Evolutionary conservation across 2,113 vertebrate genomes (phyloP).

Genomic region (Odocoileus virginianus): DNA sequence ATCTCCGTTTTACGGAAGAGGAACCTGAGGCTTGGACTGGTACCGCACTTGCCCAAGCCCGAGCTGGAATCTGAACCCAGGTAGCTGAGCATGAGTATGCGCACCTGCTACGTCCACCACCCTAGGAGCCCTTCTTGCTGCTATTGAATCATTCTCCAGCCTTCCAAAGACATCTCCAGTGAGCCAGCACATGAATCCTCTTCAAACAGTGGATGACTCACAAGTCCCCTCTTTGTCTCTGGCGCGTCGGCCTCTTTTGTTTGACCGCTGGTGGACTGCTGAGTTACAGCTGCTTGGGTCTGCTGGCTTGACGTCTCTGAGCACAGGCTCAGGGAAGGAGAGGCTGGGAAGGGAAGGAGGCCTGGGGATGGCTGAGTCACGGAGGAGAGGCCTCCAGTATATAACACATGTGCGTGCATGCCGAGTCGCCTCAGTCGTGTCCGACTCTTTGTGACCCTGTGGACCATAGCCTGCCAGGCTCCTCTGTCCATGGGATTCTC

Average conservation of each 20-base stretch:
- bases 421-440: background rate
- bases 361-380: fast-evolving
- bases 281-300: background rate
- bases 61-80: background rate
- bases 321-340: fast-evolving
- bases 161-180: background rate
- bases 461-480: background rate
- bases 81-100: fast-evolving
- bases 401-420: fast-evolving
- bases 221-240: background rate
- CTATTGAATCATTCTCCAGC: fast-evolving
- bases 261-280: background rate
- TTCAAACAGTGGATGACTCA: fast-evolving
- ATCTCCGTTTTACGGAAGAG: background rate
- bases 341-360: fast-evolving
- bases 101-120: fast-evolving
- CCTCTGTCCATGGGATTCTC: background rate
- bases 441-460: background rate
- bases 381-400: fast-evolving
- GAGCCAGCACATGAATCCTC: fast-evolving
- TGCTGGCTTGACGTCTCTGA: background rate
- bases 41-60: background rate
- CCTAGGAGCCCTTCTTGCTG: fast-evolving
- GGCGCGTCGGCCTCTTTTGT: fast-evolving
- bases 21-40: background rate